Evolutionary conservation across 2,113 vertebrate species (phyloP), one percentile per base, ranked within the genome.

Genomic region (Mastomys natalensis): DNA sequence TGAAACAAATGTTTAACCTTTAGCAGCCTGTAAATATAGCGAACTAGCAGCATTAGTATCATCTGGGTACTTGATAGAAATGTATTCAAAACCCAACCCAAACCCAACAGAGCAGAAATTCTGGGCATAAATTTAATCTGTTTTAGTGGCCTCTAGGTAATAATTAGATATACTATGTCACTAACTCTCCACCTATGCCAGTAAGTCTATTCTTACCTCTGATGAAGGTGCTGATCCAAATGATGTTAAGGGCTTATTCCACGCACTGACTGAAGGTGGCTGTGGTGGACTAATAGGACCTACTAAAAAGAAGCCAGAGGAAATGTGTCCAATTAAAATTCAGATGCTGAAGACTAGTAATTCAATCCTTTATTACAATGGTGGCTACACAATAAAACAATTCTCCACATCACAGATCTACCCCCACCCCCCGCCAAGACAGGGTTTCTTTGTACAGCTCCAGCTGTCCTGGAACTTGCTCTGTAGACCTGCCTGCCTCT

Each of bases 221-320:
- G 99, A 97, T 76, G 99, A 98, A 89, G 99, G 85, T 0, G 99
- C 95, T 93, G 99, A 99, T 96, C 99, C 99, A 98, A 99, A 99
- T 40, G 99, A 99, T 85, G 99, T 99, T 95, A 99, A 98, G 95
- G 99, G 99, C 97, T 99, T 99, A 98, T 99, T 99, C 99, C 99
- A 99, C 72, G 99, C 99, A 98, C 99, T 99, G 97, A 99, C 99
- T n/a, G 99, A 99, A 70, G 99, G 99, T 58, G 99, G 99, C 97
- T 99, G 99, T 43, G 99, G 99, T 91, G 99, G 99, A 97, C 99
- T 99, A 97, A 99, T 99, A 88, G 99, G 99, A 98, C 99, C 99
- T 98, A 99, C 99, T 99, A 97, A 95, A 96, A 98, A 96, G 17
- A 93, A 97, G 64, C 3, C 64, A 97, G 0, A 81, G n/a, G n/a